A percentile compares a stretch with the other conserved stretches of the same genome.
phyloP scores from a whole-genome alignment of 2,797 vertebrate genomes.

The Enteromius fasciolatus region DNA sequence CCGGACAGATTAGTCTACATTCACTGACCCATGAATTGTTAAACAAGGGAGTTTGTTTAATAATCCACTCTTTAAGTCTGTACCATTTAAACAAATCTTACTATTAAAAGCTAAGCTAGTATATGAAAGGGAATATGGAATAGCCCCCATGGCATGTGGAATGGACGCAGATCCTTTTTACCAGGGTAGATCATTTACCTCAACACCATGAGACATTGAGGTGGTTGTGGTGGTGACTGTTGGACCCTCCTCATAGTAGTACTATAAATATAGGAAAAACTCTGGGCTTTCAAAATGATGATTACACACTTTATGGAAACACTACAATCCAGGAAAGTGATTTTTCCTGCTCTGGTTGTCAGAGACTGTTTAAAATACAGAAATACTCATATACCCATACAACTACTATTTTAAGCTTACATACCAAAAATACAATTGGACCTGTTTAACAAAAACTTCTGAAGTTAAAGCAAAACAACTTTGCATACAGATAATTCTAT shows the following conservation, averaged over 20 bases:
- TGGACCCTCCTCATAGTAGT: slow-evolving; percentile 82
- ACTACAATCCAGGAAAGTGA: slow-evolving; percentile 65
- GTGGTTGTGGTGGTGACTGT: slow-evolving; percentile 77
- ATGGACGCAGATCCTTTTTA: slow-evolving; percentile 47
- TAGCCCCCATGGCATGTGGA: slow-evolving; percentile 60
- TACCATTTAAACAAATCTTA: not conserved
- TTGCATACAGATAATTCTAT: not conserved
- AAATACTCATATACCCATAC: not conserved
- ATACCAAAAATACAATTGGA: not conserved
- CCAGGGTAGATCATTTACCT: slow-evolving; percentile 81
- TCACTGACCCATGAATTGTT: slow-evolving; percentile 43
- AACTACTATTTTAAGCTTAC: not conserved
- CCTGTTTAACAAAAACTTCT: not conserved
- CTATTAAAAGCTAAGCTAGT: not conserved
- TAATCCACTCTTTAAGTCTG: slow-evolving; percentile 44
- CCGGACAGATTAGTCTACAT: not conserved
- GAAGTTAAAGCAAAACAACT: not conserved
- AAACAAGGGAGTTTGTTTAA: slow-evolving; percentile 59
- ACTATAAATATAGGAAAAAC: slow-evolving; percentile 81
- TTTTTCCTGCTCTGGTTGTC: slow-evolving; percentile 75
- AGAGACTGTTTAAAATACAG: not conserved
- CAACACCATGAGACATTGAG: slow-evolving; percentile 71
- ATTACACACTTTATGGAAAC: slow-evolving; percentile 70
- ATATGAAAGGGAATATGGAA: slow-evolving; percentile 35
- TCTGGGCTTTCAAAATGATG: slow-evolving; percentile 70